Evolutionary conservation across 2,797 vertebrate species (phyloP), one percentile per base, ranked within the genome.

Genomic region (Gouania willdenowi): DNA sequence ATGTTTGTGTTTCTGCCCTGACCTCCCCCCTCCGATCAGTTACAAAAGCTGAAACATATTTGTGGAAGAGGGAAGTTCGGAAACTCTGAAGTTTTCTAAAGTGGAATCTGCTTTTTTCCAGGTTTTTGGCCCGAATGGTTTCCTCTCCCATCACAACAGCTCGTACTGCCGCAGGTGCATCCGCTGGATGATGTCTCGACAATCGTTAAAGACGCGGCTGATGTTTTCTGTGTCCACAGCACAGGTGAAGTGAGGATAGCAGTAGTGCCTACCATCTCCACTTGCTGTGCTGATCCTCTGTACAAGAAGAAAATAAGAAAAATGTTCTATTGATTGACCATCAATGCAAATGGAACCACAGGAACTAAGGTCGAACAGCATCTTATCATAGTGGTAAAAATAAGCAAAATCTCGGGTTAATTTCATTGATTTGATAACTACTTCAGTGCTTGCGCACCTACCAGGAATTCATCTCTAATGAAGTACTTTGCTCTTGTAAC

Each of bases 271-370:
- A 51, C 95, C 95, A 1, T 98, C 95, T n/a, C 94, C 95, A 53
- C 93, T 98, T 0, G 95, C 95, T 52, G 95, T 98, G 90, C 95
- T 98, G 91, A 98, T 97, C 93, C 95, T 94, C 95, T 98, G 88
- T 1, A 24, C 30, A 46, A 12, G 26, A 27, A 33, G 2, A 6
- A 37, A 18, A n/a, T 3, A 35, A 14, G 22, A 7, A 5, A 12
- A 24, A 3, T 10, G 16, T 19, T 8, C 19, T 4, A 19, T n/a
- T n/a, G n/a, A n/a, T n/a, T n/a, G n/a, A n/a, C n/a, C n/a, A n/a
- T n/a, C n/a, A n/a, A n/a, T n/a, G n/a, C n/a, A n/a, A n/a, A n/a
- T n/a, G n/a, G n/a, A n/a, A n/a, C n/a, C n/a, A n/a, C n/a, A n/a
- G n/a, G n/a, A n/a, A n/a, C n/a, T n/a, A n/a, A n/a, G n/a, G n/a